A percentile compares a stretch with the other conserved stretches of the same genome.
These are phyloP conservation scores for Cryptoleucopteryx plumbea DNA, from an alignment of 2,113 vertebrate species.

Conservation along the genomic window DNA sequence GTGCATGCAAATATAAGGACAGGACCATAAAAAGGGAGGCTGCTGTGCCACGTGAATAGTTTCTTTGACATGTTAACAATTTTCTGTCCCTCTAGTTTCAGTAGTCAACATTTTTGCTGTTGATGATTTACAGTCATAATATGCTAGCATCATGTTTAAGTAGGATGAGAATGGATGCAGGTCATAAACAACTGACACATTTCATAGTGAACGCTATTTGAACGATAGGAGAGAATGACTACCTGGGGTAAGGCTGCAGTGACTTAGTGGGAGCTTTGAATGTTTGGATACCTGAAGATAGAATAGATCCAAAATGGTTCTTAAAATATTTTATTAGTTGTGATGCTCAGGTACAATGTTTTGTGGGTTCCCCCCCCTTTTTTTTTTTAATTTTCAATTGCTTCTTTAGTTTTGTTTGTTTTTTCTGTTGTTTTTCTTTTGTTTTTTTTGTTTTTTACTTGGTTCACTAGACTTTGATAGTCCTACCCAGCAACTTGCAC, in stretches of 20 bases:
- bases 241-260: background rate
- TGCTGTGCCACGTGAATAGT: background rate
- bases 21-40: background rate
- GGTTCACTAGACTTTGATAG: background rate
- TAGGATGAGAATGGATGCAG: background rate
- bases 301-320: background rate
- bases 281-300: background rate
- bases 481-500: background rate
- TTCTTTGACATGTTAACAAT: background rate
- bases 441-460: background rate
- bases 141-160: background rate
- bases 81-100: background rate
- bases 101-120: background rate
- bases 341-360: background rate
- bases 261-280: background rate
- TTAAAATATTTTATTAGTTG: background rate
- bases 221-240: background rate
- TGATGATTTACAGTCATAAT: background rate
- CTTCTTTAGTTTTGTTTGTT: background rate
- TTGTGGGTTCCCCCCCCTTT: accelerated
- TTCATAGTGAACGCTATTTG: background rate
- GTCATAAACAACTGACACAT: background rate
- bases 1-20: background rate
- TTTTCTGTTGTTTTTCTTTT: background rate
- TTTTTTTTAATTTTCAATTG: background rate